Base-by-base conservation (phyloP, 1,140 invertebrate species). In the Monochamus saltuarius region DNA sequence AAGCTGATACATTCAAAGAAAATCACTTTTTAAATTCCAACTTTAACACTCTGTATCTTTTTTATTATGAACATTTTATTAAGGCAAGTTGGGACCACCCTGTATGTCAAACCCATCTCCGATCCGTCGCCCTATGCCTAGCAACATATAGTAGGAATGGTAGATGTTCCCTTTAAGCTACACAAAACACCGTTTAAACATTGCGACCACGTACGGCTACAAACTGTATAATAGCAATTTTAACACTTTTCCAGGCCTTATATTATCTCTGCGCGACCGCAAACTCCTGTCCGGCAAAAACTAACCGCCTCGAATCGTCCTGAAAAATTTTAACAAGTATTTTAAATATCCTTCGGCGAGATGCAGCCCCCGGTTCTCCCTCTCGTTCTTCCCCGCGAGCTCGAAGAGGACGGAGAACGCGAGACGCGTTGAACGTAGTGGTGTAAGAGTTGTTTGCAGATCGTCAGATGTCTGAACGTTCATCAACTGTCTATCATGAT, bases 401-500 rank as follows among this genome's bases (percentile, higher is more conserved):
- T 11, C 17, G 29, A 38, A 10, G 16, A n/a, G 11, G 46, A 51
- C 49, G 34, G 10, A 36, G 17, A 1, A 36, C 11, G 14, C 11
- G 22, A 50, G 10, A 35, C 22, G 16, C 11, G 39, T 10, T 29
- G 13, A 16, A 16, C n/a, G 43, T 10, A 47, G 29, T n/a, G 10
- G 19, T 22, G 13, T 22, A 47, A 22, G 16, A 36, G 14, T 42
- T 39, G 34, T 60, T 60, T 17, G 55, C n/a, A 22, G 61, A 63
- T 56, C 54, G 45, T 64, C 42, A 63, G 66, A 70, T 66, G 68
- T 68, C 68, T 68, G 58, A 60, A 66, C 66, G 68, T 68, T 68
- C 66, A 61, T 70, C 68, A 66, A 70, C 66, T 70, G 68, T 70
- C 68, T 68, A 68, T 70, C 68, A 66, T 64, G 66, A 66, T 70